Conservation (phyloP, 2,888 invertebrate species). For the Entomobrya proxima region DNA sequence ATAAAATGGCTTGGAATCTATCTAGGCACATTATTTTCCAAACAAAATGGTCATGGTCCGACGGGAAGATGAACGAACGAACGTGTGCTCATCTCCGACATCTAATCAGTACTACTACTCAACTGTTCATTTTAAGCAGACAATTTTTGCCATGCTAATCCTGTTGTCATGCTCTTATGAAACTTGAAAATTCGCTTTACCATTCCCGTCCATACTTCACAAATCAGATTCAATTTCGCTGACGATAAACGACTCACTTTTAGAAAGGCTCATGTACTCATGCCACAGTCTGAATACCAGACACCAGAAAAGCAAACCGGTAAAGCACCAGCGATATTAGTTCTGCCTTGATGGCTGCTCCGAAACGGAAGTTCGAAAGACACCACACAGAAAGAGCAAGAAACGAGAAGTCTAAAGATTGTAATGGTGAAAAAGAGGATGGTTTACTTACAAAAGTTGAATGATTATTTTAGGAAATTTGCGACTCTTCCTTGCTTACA, state of each 20-base stretch:
- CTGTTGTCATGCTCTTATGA: slow-evolving; percentile 23
- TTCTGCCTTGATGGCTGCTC: background rate
- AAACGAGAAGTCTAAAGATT: no score
- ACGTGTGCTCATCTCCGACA: background rate
- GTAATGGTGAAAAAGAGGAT: no score
- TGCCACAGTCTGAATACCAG: background rate
- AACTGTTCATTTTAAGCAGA: background rate
- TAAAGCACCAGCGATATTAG: background rate
- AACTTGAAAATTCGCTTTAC: background rate
- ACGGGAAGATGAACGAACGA: no score
- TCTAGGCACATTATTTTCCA: no score
- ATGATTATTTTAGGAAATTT: slow-evolving; percentile 74
- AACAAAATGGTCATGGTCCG: no score
- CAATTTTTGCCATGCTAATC: background rate
- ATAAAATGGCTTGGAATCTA: no score
- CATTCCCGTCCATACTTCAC: background rate
- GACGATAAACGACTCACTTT: background rate
- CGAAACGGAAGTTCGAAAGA: background rate
- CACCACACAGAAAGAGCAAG: slow-evolving; percentile 12
- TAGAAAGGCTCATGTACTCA: background rate
- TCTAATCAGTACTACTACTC: background rate
- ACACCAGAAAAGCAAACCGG: background rate
- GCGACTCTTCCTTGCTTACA: slow-evolving; percentile 66
- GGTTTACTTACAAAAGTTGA: slow-evolving; percentile 57
- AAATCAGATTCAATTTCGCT: slow-evolving; percentile 27